A percentile compares a stretch with the other conserved stretches of the same genome.
phyloP scores from a whole-genome alignment of 1,140 invertebrate genomes.

The Xylocopa sonorina region DNA sequence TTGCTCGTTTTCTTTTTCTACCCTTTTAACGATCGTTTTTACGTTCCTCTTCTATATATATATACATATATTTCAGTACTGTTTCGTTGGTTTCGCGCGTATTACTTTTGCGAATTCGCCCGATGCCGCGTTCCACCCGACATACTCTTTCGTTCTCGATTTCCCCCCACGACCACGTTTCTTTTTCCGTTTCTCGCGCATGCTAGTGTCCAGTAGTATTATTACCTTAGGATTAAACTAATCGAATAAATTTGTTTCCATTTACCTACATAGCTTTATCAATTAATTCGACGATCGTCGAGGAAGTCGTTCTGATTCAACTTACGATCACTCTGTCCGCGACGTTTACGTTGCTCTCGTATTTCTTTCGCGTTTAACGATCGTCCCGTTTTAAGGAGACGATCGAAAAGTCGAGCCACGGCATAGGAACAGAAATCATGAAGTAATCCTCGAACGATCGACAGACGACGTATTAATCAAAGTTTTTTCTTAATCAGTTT shows the following conservation, averaged over 20 bases:
- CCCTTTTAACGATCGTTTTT: slow-evolving; percentile 10
- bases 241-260: neutral
- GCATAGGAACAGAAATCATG: too few relatives aligned
- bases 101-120: slow-evolving; percentile 4
- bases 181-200: slow-evolving; percentile 52
- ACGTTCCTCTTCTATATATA: slow-evolving; percentile 17
- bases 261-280: slow-evolving; percentile 11
- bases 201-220: slow-evolving; percentile 59
- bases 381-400: too few relatives aligned
- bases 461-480: slow-evolving; percentile 59
- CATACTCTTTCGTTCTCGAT: slow-evolving; percentile 6
- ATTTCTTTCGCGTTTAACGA: too few relatives aligned
- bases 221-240: slow-evolving; percentile 49
- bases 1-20: slow-evolving; percentile 13
- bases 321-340: too few relatives aligned
- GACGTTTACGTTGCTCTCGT: too few relatives aligned
- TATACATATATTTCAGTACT: too few relatives aligned
- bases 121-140: neutral
- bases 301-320: slow-evolving; percentile 38
- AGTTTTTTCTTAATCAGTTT: slow-evolving; percentile 60
- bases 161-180: slow-evolving; percentile 13
- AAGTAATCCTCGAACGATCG: slow-evolving; percentile 45
- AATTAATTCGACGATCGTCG: slow-evolving; percentile 32
- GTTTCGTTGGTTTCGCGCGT: neutral
- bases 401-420: too few relatives aligned